Evolutionary conservation across 2,797 vertebrate species (phyloP), one percentile per base, ranked within the genome.

Genomic region (Knipowitschia caucasica): DNA sequence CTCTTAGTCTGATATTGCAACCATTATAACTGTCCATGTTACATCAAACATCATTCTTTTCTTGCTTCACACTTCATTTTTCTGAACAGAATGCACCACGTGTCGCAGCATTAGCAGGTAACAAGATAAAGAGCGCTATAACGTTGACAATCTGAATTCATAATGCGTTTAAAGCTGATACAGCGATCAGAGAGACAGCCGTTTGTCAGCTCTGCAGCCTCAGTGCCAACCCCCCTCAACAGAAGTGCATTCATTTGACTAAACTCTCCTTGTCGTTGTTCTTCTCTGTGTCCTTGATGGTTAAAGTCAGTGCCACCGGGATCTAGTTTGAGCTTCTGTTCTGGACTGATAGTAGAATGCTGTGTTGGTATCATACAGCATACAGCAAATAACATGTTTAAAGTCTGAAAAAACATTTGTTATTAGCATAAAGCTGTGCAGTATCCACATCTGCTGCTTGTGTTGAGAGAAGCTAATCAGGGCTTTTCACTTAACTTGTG

Each of bases 161-260:
- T 50, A 50, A n/a, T n/a, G n/a, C n/a, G n/a, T n/a, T 58, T 50
- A 33, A 51, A 45, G 45, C 40, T 29, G 27, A 60, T 29, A 59
- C n/a, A 21, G 7, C 26, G 40, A 50, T 46, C 14, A 7, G 25
- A 33, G 46, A 11, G 30, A 21, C 29, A 27, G 29, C 6, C 0
- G 30, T 8, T 45, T 23, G 33, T 43, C 45, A 52, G 25, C 34
- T 35, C 23, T 56, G 47, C 20, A 35, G 42, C 24, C 15, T 27
- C 30, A 18, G 5, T 52, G 34, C 50, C 35, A 52, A 17, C 33
- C 18, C 25, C 24, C 24, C 18, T 52, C 39, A 12, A 39, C 36
- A 29, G 34, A 34, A 38, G n/a, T 29, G 38, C 27, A 50, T 52
- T 52, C 25, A 52, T 52, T 52, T 38, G n/a, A 39, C 18, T 52